Evolutionary conservation across 64 coral and sea anemone genomes (phyloP).

Genomic region (Montipora sp.): DNA sequence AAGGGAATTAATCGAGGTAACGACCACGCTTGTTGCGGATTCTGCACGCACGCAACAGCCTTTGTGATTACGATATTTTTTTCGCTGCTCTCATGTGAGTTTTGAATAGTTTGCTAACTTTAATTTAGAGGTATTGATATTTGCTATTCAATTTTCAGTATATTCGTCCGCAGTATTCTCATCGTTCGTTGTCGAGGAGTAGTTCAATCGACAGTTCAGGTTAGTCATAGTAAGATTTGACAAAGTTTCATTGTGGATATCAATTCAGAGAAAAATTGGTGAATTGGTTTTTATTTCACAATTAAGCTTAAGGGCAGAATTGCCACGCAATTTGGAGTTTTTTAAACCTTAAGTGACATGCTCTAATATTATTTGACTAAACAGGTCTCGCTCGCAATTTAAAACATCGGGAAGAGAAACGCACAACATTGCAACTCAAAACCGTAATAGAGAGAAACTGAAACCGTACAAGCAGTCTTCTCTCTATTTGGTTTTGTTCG

Average conservation of each 20-base stretch:
- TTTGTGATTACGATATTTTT: not conserved
- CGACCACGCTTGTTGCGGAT: not conserved
- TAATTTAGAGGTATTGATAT: not conserved
- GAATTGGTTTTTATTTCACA: not conserved
- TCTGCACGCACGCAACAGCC: not conserved
- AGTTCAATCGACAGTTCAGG: constrained; percentile 45
- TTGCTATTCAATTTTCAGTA: constrained; percentile 19
- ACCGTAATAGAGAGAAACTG: not conserved
- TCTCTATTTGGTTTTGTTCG: not conserved
- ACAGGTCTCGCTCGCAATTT: not conserved
- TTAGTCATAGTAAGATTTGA: not conserved
- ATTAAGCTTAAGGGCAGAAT: not conserved
- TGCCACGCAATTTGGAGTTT: not conserved
- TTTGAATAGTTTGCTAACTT: not conserved
- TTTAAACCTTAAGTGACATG: not conserved
- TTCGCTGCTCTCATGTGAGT: not conserved
- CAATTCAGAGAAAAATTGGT: not conserved
- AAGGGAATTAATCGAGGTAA: not conserved
- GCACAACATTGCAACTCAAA: not conserved
- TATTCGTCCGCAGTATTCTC: constrained; percentile 13
- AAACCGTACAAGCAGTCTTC: not conserved
- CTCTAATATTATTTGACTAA: not conserved
- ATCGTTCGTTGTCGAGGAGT: constrained; percentile 23
- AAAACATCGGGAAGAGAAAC: not conserved
- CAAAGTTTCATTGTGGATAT: not conserved